These are phyloP conservation scores for Baccha elongata DNA, from an alignment of 2,888 invertebrate species.

Conservation along the genomic window DNA sequence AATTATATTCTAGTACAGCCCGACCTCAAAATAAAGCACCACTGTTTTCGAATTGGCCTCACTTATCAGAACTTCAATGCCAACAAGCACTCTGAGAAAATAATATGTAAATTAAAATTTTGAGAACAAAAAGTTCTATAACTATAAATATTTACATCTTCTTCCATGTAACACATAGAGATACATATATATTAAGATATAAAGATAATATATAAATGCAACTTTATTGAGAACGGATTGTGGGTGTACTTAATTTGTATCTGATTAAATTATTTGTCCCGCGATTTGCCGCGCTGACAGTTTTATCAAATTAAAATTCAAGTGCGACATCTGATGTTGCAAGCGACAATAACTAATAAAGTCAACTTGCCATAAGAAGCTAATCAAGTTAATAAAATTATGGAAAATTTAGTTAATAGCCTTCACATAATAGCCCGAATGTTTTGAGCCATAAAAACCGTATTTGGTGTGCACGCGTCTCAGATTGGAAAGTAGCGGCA, in stretches of 20 bases:
- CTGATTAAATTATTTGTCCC: slow-evolving; percentile 11
- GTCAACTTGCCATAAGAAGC: slow-evolving; percentile 38
- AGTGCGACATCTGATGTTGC: slow-evolving; percentile 48
- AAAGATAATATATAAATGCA: not conserved
- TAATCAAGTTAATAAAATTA: slow-evolving; percentile 54
- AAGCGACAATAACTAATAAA: slow-evolving; percentile 40
- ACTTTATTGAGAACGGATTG: slow-evolving; percentile 5
- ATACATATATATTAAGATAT: not conserved
- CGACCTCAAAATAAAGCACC: slow-evolving; percentile 34
- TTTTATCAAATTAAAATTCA: slow-evolving; percentile 27
- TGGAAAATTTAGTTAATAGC: slow-evolving; percentile 58
- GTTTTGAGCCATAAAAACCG: slow-evolving; percentile 46
- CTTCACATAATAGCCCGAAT: slow-evolving; percentile 45
- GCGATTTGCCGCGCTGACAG: slow-evolving; percentile 22
- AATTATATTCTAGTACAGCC: not conserved
- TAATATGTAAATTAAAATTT: slow-evolving; percentile 42
- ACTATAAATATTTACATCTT: no score
- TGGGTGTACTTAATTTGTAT: slow-evolving; percentile 34
- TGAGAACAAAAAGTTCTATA: slow-evolving; percentile 26
- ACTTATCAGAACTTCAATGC: slow-evolving; percentile 45
- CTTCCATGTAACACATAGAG: no score
- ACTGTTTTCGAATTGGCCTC: slow-evolving; percentile 4
- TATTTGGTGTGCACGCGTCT: slow-evolving; percentile 49
- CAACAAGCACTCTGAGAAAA: slow-evolving; percentile 27
- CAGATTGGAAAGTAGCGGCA: slow-evolving; percentile 30